Evolutionary conservation across 2,888 invertebrate genomes (phyloP).

Genomic region (Steinernema scapterisci): DNA sequence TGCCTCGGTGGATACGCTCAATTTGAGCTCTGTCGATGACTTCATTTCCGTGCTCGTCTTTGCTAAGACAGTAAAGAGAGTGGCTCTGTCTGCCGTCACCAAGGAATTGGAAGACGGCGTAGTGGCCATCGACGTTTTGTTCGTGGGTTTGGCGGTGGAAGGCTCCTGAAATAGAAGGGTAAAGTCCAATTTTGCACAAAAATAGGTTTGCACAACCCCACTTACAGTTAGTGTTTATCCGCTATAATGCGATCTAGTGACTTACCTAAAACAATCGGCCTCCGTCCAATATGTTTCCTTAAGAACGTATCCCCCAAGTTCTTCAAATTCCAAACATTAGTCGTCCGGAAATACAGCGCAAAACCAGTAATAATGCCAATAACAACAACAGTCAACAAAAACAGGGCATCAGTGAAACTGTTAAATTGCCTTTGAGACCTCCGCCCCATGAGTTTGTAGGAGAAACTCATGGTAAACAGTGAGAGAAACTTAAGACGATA

Average conservation of each 20-base stretch:
- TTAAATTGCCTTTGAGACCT: background rate
- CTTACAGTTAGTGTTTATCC: too few species aligned
- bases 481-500: too few species aligned
- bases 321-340: slow-evolving; percentile 66
- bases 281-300: slow-evolving; percentile 54
- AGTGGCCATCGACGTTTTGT: slow-evolving; percentile 61
- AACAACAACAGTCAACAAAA: slow-evolving; percentile 50
- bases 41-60: slow-evolving; percentile 39
- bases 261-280: slow-evolving; percentile 59
- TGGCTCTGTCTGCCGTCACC: slow-evolving; percentile 58
- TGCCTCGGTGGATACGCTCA: slow-evolving; percentile 54
- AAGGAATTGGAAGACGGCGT: slow-evolving; percentile 63
- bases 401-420: slow-evolving; percentile 35
- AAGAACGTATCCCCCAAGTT: slow-evolving; percentile 64
- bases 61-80: slow-evolving; percentile 54
- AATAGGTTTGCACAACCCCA: too few species aligned
- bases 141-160: slow-evolving; percentile 59
- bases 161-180: slow-evolving; percentile 38
- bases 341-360: slow-evolving; percentile 59
- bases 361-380: slow-evolving; percentile 50
- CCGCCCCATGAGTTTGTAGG: too few species aligned
- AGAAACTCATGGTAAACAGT: too few species aligned
- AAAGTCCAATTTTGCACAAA: background rate
- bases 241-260: background rate
- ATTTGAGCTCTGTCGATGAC: slow-evolving; percentile 43